Evolutionary conservation across 2,797 vertebrate genomes (phyloP), one percentile per base, ranked within the genome.

Genomic region (Arrhamphus sclerolepis): DNA sequence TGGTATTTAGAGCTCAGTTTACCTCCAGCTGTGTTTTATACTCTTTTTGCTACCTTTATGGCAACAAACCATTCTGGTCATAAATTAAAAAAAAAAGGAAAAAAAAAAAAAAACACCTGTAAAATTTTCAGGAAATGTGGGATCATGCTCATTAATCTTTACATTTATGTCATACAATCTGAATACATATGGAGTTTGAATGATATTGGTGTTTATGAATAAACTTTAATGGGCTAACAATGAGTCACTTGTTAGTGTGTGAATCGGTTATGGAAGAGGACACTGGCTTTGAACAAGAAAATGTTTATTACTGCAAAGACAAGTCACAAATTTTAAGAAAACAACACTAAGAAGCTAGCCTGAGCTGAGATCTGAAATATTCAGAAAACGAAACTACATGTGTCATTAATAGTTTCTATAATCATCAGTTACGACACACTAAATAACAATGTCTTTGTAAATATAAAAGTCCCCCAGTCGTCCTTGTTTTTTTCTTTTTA

Each of bases 321-420:
- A 94, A 98, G 95, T 98, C 97, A 99, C 97, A 96, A 95, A 95
- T 95, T 94, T 96, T 98, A 97, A 97, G 97, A 97, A 98, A 98
- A 98, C 92, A 89, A 94, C 97, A 98, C 96, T 95, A 98, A 95
- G 96, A 98, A 98, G 94, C 97, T 99, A 99, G 97, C 97, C 96
- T 99, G 97, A 99, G 97, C 97, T 96, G 95, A 97, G 95, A 95
- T 98, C 97, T 99, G 97, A 99, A 99, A 99, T 99, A 98, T 99
- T 99, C 96, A 99, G 97, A 98, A 98, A 98, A 97, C 95, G 88
- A 91, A 98, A 97, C 97, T 99, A 99, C 96, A 96, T 95, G 95
- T 96, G 96, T 98, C 96, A 95, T 95, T 95, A 96, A 96, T 97
- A 97, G 94, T 96, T 97, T 94, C 95, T 96, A 96, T 95, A 95